These are phyloP conservation scores for Ophthalmolycus amberensis DNA, from an alignment of 2,113 vertebrate species.

Conservation along the genomic window DNA sequence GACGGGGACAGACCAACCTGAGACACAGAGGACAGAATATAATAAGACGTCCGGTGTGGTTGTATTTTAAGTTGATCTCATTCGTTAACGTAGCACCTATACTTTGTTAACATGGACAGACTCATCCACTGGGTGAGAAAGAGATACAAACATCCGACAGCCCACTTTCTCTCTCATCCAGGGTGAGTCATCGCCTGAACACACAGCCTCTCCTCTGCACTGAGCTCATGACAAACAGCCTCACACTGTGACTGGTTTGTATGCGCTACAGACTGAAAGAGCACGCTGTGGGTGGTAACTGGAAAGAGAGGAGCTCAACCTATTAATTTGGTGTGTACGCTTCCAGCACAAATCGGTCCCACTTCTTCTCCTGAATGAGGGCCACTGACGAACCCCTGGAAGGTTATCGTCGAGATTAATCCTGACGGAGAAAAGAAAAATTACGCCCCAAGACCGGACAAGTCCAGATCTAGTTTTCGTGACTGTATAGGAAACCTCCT, in stretches of 20 bases:
- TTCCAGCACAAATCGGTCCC: conserved; percentile 21
- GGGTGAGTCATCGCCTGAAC: conserved; percentile 75
- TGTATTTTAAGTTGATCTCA: neutral
- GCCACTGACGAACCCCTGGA: neutral
- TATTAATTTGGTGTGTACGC: conserved; percentile 18
- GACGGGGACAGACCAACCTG: conserved; percentile 64
- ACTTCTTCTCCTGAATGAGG: conserved; percentile 10
- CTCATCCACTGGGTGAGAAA: conserved; percentile 36
- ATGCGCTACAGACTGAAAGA: conserved; percentile 60
- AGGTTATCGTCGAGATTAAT: conserved; percentile 1
- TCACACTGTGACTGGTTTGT: conserved; percentile 40
- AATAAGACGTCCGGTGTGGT: neutral
- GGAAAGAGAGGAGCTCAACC: conserved; percentile 38
- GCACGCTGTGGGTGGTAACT: conserved; percentile 62
- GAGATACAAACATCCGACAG: conserved; percentile 53
- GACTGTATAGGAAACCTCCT: conserved; percentile 48
- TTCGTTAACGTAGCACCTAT: neutral
- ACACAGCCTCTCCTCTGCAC: conserved; percentile 68
- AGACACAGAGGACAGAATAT: conserved; percentile 24
- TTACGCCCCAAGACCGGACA: neutral
- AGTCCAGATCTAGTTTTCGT: conserved; percentile 25
- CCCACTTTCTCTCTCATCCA: conserved; percentile 59
- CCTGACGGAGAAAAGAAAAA: neutral
- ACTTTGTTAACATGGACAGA: conserved; percentile 28
- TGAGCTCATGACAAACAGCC: conserved; percentile 65